Conservation (phyloP, 2,113 vertebrate species). For the Burhinus oedicnemus region DNA sequence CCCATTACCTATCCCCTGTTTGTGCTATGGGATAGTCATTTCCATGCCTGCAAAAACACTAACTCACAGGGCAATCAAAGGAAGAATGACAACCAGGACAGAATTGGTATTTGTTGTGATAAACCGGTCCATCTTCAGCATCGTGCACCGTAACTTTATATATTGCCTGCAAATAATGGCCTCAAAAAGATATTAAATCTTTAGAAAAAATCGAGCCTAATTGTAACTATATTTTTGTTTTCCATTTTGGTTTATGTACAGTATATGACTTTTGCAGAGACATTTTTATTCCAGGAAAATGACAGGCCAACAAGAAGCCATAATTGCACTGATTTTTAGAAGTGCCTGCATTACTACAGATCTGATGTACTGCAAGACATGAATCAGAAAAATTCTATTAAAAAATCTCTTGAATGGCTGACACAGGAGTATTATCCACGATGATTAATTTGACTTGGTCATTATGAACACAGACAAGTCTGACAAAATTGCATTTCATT, state of each 20-base stretch:
- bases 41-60: slow-evolving; percentile 22
- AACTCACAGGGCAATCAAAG: slow-evolving; percentile 51
- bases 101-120: not conserved
- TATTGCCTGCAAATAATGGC: slow-evolving; percentile 56
- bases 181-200: slow-evolving; percentile 27
- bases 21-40: slow-evolving; percentile 16
- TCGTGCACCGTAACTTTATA: not conserved
- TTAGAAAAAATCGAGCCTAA: slow-evolving; percentile 56
- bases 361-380: slow-evolving; percentile 88
- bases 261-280: slow-evolving; percentile 59
- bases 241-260: slow-evolving; percentile 67
- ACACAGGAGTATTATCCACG: slow-evolving; percentile 93
- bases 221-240: slow-evolving; percentile 71
- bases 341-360: slow-evolving; percentile 87
- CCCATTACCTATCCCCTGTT: slow-evolving; percentile 6
- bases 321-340: slow-evolving; percentile 93
- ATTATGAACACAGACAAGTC: slow-evolving; percentile 94
- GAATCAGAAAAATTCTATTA: slow-evolving; percentile 98
- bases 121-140: not conserved
- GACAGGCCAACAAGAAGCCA: slow-evolving; percentile 91
- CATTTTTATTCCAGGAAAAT: slow-evolving; percentile 81
- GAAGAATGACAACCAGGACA: slow-evolving; percentile 24
- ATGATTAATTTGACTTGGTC: slow-evolving; percentile 96
- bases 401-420: slow-evolving; percentile 90
- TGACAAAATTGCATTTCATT: slow-evolving; percentile 94